Evolutionary conservation across 2,113 vertebrate genomes (phyloP), one percentile per base, ranked within the genome.

Genomic region (Peromyscus polionotus): DNA sequence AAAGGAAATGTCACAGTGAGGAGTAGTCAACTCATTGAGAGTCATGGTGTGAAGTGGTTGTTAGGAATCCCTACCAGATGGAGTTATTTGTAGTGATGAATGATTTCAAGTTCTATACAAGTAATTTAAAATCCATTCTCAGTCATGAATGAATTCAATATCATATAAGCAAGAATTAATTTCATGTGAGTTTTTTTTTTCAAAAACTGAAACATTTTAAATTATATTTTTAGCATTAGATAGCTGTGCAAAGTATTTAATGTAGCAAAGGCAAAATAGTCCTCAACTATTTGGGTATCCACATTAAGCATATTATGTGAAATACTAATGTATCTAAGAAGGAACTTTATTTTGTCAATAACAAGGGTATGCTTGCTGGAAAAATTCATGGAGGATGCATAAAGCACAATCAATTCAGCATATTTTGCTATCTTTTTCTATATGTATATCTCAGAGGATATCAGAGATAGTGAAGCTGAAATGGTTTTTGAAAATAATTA

Each of bases 81-180:
- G 75, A 97, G 93, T 98, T 98, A 95, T 97, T 97, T 96, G 73
- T 98, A 98, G 98, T 95, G 7, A 97, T 93, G 95, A 98, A 98
- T 92, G 39, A 97, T 98, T 97, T 98, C 83, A 96, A 90, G 98
- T 98, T 98, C 70, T 96, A 89, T 96, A 54, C 88, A 98, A 97
- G 84, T 97, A 96, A 96, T 98, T 97, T 98, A 96, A 98, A 98
- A 93, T 28, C 65, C 63, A 95, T 98, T 97, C 81, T 95, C 63
- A 88, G 13, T 93, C 48, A 48, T 95, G 88, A 97, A 81, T 98
- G 28, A 88, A 95, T 97, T 97, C 96, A 90, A 67, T 92, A 84
- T 93, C 12, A 88, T 89, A 98, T 14, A 5, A 93, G 20, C 94
- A 86, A 77, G 73, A 97, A 97, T 96, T 96, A 95, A 77, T 80